A percentile compares a stretch with the other conserved stretches of the same genome.
phyloP scores from a whole-genome alignment of 2,888 invertebrate species.

The Lithodes maja region DNA sequence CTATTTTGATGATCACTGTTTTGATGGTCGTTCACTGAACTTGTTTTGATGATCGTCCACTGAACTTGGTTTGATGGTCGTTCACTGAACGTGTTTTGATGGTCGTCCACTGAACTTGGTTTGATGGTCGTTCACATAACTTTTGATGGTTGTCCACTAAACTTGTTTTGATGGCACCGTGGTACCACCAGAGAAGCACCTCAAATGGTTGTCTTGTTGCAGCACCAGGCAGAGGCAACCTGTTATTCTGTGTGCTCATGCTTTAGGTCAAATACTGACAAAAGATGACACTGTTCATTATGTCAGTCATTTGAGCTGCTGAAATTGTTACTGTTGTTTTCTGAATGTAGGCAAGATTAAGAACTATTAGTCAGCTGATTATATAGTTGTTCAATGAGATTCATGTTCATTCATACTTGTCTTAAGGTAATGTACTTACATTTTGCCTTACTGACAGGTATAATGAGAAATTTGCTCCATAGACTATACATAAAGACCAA shows the following conservation, averaged over 20 bases:
- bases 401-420: background rate
- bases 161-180: background rate
- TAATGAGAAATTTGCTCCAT: background rate
- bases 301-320: slow-evolving; percentile 4
- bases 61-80: too few relatives aligned
- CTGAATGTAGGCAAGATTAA: background rate
- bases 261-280: too few relatives aligned
- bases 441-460: background rate
- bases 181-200: background rate
- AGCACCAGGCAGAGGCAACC: background rate
- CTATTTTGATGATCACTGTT: too few relatives aligned
- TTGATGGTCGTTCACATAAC: too few relatives aligned
- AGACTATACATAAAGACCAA: background rate
- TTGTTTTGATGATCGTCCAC: too few relatives aligned
- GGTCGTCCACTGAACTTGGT: too few relatives aligned
- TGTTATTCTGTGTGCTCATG: background rate
- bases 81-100: too few relatives aligned
- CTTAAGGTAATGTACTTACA: background rate
- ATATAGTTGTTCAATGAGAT: background rate
- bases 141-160: too few relatives aligned
- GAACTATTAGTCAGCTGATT: background rate
- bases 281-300: background rate
- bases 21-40: too few relatives aligned
- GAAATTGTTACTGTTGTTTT: slow-evolving; percentile 3
- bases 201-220: background rate